These are phyloP conservation scores for Coleophora deauratella DNA, from an alignment of 2,888 invertebrate genomes.

Conservation along the genomic window DNA sequence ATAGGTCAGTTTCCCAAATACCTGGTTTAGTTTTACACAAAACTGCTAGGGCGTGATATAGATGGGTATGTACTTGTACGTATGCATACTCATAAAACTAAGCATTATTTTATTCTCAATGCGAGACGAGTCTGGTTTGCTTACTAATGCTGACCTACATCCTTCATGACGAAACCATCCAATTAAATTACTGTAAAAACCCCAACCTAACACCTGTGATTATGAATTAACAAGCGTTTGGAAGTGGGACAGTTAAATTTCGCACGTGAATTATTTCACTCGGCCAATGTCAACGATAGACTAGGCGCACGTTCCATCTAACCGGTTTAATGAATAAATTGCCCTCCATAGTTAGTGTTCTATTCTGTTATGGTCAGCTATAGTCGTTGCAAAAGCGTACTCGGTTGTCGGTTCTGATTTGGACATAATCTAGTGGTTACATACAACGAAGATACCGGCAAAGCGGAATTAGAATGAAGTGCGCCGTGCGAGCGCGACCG, in stretches of 20 bases:
- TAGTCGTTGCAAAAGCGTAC: background rate
- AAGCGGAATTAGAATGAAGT: conserved; percentile 74
- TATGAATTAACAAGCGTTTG: conserved; percentile 25
- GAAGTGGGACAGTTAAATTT: conserved; percentile 21
- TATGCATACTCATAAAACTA: too few species aligned
- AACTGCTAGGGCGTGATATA: too few species aligned
- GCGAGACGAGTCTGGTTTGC: too few species aligned
- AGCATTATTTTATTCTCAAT: too few species aligned
- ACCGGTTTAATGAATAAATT: background rate
- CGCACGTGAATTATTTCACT: conserved; percentile 46
- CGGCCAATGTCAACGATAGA: conserved; percentile 53
- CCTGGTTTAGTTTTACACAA: too few species aligned
- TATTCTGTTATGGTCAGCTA: conserved; percentile 8
- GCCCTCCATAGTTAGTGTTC: background rate
- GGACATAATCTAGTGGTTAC: conserved; percentile 4
- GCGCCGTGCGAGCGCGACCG: conserved; percentile 35
- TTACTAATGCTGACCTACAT: too few species aligned
- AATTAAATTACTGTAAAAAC: conserved; percentile 20
- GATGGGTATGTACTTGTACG: too few species aligned
- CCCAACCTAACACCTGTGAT: conserved; percentile 15
- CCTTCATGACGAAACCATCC: too few species aligned
- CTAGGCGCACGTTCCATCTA: background rate
- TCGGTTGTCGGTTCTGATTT: too few species aligned
- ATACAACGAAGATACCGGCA: conserved; percentile 52
- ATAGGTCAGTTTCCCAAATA: too few species aligned